Conservation (phyloP, 2,888 invertebrate genomes). For the Spilosoma lubricipeda region DNA sequence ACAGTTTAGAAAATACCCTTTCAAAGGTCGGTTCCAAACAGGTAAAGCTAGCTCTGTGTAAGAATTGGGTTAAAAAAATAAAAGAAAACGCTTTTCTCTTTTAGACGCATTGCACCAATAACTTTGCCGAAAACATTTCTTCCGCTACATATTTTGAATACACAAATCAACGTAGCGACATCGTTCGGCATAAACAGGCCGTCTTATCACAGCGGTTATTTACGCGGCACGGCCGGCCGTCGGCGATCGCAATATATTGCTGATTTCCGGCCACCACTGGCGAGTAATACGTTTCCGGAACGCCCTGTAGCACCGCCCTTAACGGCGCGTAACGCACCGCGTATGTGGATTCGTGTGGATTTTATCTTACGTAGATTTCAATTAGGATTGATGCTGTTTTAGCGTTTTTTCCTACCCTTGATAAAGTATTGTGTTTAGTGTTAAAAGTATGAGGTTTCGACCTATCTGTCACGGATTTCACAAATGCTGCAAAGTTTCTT, state of each 20-base stretch:
- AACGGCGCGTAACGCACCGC: slow-evolving; percentile 51
- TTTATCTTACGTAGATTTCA: slow-evolving; percentile 13
- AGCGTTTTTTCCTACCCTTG: neutral
- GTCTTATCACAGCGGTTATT: slow-evolving; percentile 66
- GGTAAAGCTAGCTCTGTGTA: neutral
- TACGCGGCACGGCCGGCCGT: slow-evolving; percentile 62
- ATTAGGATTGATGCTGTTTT: neutral
- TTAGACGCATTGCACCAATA: neutral
- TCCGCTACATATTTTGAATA: slow-evolving; percentile 34
- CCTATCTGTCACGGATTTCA: neutral
- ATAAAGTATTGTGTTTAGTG: neutral
- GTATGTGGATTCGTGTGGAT: slow-evolving; percentile 25
- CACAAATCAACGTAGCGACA: slow-evolving; percentile 50
- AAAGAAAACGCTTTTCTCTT: neutral
- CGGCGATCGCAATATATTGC: slow-evolving; percentile 77
- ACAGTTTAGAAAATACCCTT: too few relatives aligned
- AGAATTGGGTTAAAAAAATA: neutral
- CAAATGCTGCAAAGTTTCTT: too few relatives aligned
- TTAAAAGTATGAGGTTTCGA: neutral
- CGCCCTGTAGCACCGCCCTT: slow-evolving; percentile 67
- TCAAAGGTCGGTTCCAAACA: too few relatives aligned
- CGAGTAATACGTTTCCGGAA: slow-evolving; percentile 84
- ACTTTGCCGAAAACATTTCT: slow-evolving; percentile 19
- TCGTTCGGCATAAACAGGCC: slow-evolving; percentile 66
- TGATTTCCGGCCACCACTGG: slow-evolving; percentile 81